Evolutionary conservation across 1,140 invertebrate genomes (phyloP), one percentile per base, ranked within the genome.

Genomic region (Cydia pomonella): DNA sequence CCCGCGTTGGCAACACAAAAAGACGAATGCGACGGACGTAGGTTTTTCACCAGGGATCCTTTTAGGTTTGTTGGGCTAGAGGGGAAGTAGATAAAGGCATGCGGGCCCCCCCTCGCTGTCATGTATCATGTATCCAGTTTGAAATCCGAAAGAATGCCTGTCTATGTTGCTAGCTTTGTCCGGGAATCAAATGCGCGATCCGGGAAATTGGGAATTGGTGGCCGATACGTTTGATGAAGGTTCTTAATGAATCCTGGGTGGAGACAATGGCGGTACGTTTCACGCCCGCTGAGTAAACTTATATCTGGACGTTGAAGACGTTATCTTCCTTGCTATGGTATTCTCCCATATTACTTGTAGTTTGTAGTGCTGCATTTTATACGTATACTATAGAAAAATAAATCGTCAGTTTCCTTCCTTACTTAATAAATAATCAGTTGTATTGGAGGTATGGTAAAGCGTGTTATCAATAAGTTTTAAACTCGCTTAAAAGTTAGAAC

Each of bases 101-200:
- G 83, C 84, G 84, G 84, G 83, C 83, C 83, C 84, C 62, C 86
- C 86, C 83, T 82, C 74, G 73, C 79, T 80, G 79, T 86, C 85
- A 86, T 87, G 83, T 89, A 87, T 85, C 83, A 85, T 82, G 81
- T 88, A 82, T 82, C 79, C 78, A 84, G 81, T 83, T 84, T 82
- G 80, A 83, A 85, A 81, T 85, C 84, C 83, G 82, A 81, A 86
- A 38, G 73, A 66, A 59, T 69, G 64, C 71, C 64, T 69, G 64
- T 69, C 64, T 69, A 69, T 69, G 64, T 21, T 41, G 1, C n/a
- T 13, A 38, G 64, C 64, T 69, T 69, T 41, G 64, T 38, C 53
- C 18, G 29, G 63, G 64, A 33, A 69, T 33, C 64, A 69, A 69
- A 69, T 69, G 64, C 63, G 63, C 64, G 53, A 59, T 59, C 53